phyloP scores from a whole-genome alignment of 2,113 vertebrate species.

The Corythaixoides concolor region DNA sequence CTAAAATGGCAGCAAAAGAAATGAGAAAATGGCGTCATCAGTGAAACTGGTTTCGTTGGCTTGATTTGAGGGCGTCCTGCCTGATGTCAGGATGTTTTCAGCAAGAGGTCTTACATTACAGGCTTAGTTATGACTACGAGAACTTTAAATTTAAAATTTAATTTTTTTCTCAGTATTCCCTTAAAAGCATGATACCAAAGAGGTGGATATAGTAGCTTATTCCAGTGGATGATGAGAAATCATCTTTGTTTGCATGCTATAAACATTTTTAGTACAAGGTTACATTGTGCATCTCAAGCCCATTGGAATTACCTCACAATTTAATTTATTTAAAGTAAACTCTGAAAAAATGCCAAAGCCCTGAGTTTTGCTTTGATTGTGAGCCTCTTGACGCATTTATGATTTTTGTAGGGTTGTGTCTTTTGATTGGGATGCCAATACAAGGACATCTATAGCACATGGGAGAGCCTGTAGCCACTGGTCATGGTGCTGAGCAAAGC shows the following conservation, averaged over 20 bases:
- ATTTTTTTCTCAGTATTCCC: not conserved
- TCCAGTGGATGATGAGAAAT: not conserved
- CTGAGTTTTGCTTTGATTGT: not conserved
- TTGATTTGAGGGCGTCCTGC: not conserved
- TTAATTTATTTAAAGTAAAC: not conserved
- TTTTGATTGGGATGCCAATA: not conserved
- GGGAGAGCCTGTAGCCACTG: not conserved
- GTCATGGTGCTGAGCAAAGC: rapidly evolving
- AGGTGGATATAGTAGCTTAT: not conserved
- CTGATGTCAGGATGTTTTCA: not conserved
- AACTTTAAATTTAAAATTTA: not conserved
- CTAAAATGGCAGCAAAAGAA: slow-evolving; percentile 76
- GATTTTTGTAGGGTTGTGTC: not conserved
- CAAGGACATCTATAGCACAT: rapidly evolving
- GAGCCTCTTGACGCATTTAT: not conserved
- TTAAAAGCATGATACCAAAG: not conserved
- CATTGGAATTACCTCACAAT: not conserved
- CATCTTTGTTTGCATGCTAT: not conserved
- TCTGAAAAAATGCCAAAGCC: not conserved
- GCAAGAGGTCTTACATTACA: not conserved
- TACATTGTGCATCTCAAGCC: not conserved
- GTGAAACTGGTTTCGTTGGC: slow-evolving; percentile 2
- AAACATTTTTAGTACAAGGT: not conserved
- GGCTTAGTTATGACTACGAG: not conserved
- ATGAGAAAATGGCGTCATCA: slow-evolving; percentile 74